Base-by-base conservation (phyloP, 2,888 invertebrate species). In the Lymantria monacha region DNA sequence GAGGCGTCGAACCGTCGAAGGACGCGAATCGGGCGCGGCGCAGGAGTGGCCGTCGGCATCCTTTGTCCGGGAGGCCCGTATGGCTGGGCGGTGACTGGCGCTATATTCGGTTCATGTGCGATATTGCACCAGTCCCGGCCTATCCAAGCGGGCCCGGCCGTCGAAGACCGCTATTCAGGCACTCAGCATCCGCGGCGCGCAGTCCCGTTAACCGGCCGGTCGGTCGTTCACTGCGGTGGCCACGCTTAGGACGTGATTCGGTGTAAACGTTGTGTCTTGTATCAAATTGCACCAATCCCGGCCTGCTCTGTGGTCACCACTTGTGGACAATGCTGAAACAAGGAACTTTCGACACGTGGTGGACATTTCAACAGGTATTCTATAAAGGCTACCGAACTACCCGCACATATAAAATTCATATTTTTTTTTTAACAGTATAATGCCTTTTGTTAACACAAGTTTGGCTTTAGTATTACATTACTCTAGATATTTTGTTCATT, bases 61-160 rank as follows among this genome's bases (percentile, higher is more conserved):
- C 87, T 85, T 87, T 84, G 86, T 84, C 76, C 78, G 79, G 74
- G 83, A 80, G 87, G 88, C 89, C 87, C 86, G 87, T 74, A 82
- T 91, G 89, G 88, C 78, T 85, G 81, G 92, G 89, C 83, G 77
- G 91, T 83, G 91, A 89, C 83, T 85, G 91, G 89, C 68, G 91
- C 90, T 86, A 91, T 91, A 91, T 91, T 91, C 85, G 78, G 83
- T 86, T 75, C 52, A 73, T 73, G 81, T 79, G 79, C 85, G 81
- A 92, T 90, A 92, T 92, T 91, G 92, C 92, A 91, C 92, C 90
- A 91, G 92, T 92, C 92, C 91, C 92, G 91, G 92, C 91, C 91
- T 89, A 90, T 89, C 87, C 87, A 87, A 87, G 85, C 89, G 89
- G 90, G 86, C 84, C 81, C 83, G 81, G 74, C 72, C 86, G 78